Percentiles rank a stretch among this genome's conserved stretches.
Evolutionary conservation across 2,888 invertebrate species (phyloP).

Genomic region (Trisateles emortualis): DNA sequence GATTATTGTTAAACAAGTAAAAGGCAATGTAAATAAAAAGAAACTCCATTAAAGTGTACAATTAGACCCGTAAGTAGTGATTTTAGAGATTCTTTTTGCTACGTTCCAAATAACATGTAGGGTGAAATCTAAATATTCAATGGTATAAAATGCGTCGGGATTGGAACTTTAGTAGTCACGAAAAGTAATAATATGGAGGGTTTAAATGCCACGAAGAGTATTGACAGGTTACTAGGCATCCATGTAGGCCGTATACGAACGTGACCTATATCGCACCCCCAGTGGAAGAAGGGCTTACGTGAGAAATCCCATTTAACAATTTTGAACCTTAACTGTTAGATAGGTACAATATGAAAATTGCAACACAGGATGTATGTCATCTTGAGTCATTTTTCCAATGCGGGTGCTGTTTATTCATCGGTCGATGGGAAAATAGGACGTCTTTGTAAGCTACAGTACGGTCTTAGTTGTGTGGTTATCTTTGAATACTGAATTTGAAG

Average conservation of each 20-base stretch:
- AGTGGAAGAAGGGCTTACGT: too few species aligned
- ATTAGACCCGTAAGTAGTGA: slow-evolving; percentile 34
- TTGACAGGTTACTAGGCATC: slow-evolving; percentile 11
- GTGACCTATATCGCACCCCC: slow-evolving; percentile 19
- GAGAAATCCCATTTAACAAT: too few species aligned
- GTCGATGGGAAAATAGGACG: slow-evolving; percentile 14
- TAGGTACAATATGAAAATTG: too few species aligned
- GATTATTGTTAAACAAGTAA: slow-evolving; percentile 5
- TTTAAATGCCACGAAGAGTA: not conserved
- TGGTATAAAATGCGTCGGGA: not conserved
- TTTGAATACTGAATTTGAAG: not conserved
- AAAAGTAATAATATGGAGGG: slow-evolving; percentile 8
- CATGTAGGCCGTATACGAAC: not conserved
- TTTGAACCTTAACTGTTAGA: too few species aligned
- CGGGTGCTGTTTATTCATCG: too few species aligned
- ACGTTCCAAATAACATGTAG: slow-evolving; percentile 24
- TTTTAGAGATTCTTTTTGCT: slow-evolving; percentile 23
- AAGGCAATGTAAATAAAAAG: slow-evolving; percentile 19
- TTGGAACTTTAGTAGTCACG: slow-evolving; percentile 6
- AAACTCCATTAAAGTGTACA: slow-evolving; percentile 21
- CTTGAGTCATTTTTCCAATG: too few species aligned
- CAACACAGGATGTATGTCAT: too few species aligned
- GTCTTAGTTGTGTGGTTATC: not conserved
- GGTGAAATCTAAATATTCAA: slow-evolving; percentile 2
- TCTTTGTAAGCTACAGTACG: not conserved